Base-by-base conservation (phyloP, 2,797 vertebrate genomes). In the Picus viridis region DNA sequence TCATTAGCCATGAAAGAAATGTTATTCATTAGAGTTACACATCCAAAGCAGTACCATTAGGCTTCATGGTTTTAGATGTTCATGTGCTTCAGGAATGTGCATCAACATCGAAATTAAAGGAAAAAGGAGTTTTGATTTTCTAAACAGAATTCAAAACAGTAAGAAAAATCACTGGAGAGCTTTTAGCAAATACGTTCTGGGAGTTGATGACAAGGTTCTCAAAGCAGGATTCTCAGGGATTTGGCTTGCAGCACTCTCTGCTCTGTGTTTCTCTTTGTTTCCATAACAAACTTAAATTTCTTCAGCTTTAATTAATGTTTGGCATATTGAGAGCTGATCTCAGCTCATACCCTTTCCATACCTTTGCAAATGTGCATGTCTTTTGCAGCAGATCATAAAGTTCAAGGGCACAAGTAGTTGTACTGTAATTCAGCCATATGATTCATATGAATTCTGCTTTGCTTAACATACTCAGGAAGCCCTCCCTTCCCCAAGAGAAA, bases 301-400 rank as follows among this genome's bases (percentile, higher is more conserved):
- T 73, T 81, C 57, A 83, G 45, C 64, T 61, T 73, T 91, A 95
- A 96, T 87, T 88, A 86, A 43, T 2, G 10, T 58, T 82, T 83
- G 87, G 89, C 49, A 64, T 56, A 93, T 17, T 76, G 32, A 93
- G 82, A 8, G 1, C 41, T 64, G 67, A 89, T 76, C 32, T 61
- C 64, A 83, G 73, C 80, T n/a, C 72, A 51, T 90, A 83, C 63
- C 47, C 78, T 85, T 83, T 62, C 93, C 73, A 53, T 70, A 54
- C 74, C 88, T 93, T 89, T 73, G 79, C 86, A 89, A 90, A 76
- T 17, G 64, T 20, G 89, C 64, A 0, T 73, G 82, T 79, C 85
- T 95, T 88, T 82, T 92, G 61, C 77, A 92, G 86, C 86, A 96
- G 90, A 95, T 93, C 92, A 94, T 93, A 89, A 95, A 96, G 93